Percentiles rank a stretch among this genome's conserved stretches.
Evolutionary conservation across 2,113 vertebrate genomes (phyloP).

Genomic region (Zapus hudsonius): DNA sequence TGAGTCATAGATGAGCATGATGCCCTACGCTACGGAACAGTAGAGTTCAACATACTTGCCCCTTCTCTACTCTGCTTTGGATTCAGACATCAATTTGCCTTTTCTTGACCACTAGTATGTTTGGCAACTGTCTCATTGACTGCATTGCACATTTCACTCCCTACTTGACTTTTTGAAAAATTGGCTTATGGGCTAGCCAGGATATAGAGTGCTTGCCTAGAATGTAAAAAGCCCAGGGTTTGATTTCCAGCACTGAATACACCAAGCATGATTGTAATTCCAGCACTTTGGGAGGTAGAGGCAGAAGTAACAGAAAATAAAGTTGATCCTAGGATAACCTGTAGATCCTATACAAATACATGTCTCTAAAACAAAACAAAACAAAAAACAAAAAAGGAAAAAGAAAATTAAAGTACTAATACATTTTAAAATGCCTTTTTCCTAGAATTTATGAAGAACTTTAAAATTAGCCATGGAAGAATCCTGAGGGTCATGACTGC

Average conservation of each 20-base stretch:
- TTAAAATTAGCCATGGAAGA: background rate
- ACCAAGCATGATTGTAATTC: no score
- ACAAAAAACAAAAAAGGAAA: no score
- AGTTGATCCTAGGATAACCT: no score
- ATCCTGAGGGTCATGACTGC: background rate
- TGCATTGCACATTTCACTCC: background rate
- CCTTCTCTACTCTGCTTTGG: background rate
- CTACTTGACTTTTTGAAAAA: background rate
- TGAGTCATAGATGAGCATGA: background rate
- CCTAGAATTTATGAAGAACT: background rate
- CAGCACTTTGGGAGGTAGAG: no score
- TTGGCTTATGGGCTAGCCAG: background rate
- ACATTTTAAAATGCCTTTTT: background rate
- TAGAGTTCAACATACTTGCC: background rate
- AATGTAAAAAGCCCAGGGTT: no score
- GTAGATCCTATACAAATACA: no score
- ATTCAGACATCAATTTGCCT: background rate
- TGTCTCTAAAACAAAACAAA: no score
- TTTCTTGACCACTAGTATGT: accelerated
- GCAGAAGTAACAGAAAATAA: no score
- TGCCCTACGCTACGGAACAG: background rate
- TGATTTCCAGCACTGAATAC: no score
- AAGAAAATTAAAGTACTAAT: no score
- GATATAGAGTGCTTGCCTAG: no score
- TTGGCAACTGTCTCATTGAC: background rate